These are phyloP conservation scores for Pelecanus crispus DNA, from an alignment of 2,113 vertebrate species.

Conservation along the genomic window DNA sequence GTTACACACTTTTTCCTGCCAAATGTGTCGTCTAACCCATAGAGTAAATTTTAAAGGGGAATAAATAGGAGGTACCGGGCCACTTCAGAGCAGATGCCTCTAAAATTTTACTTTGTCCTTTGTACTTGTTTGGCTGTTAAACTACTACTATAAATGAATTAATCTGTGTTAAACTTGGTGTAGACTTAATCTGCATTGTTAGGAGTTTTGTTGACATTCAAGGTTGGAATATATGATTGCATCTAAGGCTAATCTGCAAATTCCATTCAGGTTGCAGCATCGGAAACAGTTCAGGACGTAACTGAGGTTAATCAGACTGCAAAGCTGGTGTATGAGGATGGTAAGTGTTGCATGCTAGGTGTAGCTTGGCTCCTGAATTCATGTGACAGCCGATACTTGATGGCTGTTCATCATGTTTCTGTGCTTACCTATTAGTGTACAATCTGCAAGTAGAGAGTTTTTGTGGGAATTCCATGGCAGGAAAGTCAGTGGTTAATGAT, in stretches of 20 bases:
- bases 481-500: background rate
- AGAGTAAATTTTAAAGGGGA: background rate
- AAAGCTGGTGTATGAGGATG: slow-evolving; percentile 94
- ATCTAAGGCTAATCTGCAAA: background rate
- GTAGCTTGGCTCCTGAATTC: background rate
- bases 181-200: background rate
- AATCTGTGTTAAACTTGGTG: background rate
- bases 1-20: background rate
- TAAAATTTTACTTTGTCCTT: background rate
- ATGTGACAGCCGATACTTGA: background rate
- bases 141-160: background rate
- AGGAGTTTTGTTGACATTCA: background rate
- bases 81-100: background rate
- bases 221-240: background rate
- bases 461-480: background rate
- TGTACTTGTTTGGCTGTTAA: background rate
- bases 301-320: slow-evolving; percentile 80
- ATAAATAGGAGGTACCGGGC: background rate
- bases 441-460: background rate
- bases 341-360: slow-evolving; percentile 66
- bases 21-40: background rate
- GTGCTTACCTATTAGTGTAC: background rate
- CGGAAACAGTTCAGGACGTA: slow-evolving; percentile 60
- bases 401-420: background rate
- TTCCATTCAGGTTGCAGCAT: slow-evolving; percentile 81